Percentiles rank a stretch among this genome's conserved stretches.
Conservation (phyloP, 2,113 vertebrate species). For the Scatophagus argus region DNA sequence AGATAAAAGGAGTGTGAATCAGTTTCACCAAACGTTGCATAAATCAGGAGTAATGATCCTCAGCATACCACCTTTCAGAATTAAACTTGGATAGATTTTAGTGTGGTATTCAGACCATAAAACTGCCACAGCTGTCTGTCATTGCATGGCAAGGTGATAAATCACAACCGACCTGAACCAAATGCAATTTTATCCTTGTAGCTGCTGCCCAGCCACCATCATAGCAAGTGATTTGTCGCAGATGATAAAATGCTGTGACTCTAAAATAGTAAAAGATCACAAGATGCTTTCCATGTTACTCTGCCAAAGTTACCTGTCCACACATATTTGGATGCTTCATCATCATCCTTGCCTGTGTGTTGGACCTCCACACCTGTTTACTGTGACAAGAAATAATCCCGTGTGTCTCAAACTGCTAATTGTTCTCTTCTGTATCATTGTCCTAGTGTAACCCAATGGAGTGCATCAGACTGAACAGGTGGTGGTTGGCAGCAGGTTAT, state of each 20-base stretch:
- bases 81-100: neutral
- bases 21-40: neutral
- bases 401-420: neutral
- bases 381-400: neutral
- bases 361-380: neutral
- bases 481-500: neutral
- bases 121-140: slow-evolving; percentile 10
- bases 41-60: slow-evolving; percentile 4
- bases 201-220: neutral
- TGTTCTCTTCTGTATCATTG: neutral
- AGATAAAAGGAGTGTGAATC: neutral
- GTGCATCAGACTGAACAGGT: neutral
- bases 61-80: neutral
- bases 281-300: neutral
- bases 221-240: slow-evolving; percentile 15
- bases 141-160: neutral
- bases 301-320: neutral
- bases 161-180: neutral
- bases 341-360: neutral
- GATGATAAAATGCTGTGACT: slow-evolving; percentile 15
- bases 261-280: neutral
- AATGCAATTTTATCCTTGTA: neutral
- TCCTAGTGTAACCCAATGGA: neutral
- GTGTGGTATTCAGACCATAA: neutral
- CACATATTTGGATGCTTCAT: neutral